A percentile compares a stretch with the other conserved stretches of the same genome.
Conservation (phyloP, 2,888 invertebrate genomes). For the Sthenelais limicola region DNA sequence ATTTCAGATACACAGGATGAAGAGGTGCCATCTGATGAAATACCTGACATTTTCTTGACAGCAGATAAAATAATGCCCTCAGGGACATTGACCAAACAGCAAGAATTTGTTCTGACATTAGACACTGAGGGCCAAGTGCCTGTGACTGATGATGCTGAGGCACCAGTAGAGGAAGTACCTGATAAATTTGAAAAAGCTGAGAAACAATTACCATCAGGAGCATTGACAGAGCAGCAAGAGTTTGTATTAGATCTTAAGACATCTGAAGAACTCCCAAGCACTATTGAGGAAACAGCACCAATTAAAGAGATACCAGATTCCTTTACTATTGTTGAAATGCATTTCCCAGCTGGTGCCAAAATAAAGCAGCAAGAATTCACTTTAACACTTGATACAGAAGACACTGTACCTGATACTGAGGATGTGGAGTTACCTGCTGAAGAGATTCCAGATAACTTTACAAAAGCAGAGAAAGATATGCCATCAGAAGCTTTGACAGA, state of each 20-base stretch:
- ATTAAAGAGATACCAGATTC: conserved; percentile 18
- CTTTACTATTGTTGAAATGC: conserved; percentile 15
- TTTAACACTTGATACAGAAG: neutral
- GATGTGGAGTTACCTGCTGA: neutral
- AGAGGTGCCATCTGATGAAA: too few relatives aligned
- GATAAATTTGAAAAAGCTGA: neutral
- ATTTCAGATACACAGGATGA: too few relatives aligned
- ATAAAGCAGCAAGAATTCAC: conserved; percentile 27
- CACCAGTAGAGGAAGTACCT: conserved; percentile 3
- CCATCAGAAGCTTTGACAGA: conserved; percentile 1
- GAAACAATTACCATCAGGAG: conserved; percentile 27
- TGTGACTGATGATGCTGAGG: neutral
- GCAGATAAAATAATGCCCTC: too few relatives aligned
- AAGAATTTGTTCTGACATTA: neutral
- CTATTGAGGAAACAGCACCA: neutral
- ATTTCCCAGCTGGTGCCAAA: conserved; percentile 20
- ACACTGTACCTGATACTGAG: neutral
- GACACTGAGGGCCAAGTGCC: neutral
- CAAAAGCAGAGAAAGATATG: neutral
- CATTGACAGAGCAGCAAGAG: conserved; percentile 5
- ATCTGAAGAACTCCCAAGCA: neutral
- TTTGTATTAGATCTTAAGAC: neutral
- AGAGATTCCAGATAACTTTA: conserved; percentile 1
- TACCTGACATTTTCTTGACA: too few relatives aligned
- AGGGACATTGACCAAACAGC: too few relatives aligned